phyloP scores from a whole-genome alignment of 2,888 invertebrate genomes.

The Cyclophora punctaria region DNA sequence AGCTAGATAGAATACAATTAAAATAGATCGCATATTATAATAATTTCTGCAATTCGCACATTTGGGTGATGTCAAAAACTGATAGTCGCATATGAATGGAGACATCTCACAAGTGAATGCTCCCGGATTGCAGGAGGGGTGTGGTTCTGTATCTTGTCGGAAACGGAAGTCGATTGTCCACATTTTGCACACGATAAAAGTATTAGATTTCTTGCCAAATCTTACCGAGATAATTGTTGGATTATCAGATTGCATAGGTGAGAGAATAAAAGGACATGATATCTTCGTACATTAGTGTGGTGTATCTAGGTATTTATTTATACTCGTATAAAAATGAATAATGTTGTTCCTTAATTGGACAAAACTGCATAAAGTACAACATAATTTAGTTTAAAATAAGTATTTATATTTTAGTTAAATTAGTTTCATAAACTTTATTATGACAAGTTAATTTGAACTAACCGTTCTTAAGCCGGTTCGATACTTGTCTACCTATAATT shows the following conservation, averaged over 20 bases:
- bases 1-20: too few species aligned
- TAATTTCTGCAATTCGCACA: too few species aligned
- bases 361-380: too few species aligned
- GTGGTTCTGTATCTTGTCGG: conserved; percentile 54
- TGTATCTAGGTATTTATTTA: too few species aligned
- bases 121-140: conserved; percentile 36
- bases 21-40: too few species aligned
- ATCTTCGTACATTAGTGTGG: too few species aligned
- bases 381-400: too few species aligned
- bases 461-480: neutral
- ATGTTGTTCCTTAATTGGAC: too few species aligned
- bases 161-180: conserved; percentile 67
- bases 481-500: neutral
- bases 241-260: neutral
- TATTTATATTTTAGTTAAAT: too few species aligned
- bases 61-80: conserved; percentile 3
- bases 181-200: conserved; percentile 35
- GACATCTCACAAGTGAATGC: conserved; percentile 22
- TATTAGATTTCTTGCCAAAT: conserved; percentile 48
- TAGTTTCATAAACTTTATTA: too few species aligned
- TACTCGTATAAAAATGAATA: too few species aligned
- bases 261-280: too few species aligned
- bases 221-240: neutral
- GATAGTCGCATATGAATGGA: conserved; percentile 9
- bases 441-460: neutral